Percentiles rank a stretch among this genome's conserved stretches.
phyloP scores from a whole-genome alignment of 2,797 vertebrate species.

The Oreonectes daqikongensis region DNA sequence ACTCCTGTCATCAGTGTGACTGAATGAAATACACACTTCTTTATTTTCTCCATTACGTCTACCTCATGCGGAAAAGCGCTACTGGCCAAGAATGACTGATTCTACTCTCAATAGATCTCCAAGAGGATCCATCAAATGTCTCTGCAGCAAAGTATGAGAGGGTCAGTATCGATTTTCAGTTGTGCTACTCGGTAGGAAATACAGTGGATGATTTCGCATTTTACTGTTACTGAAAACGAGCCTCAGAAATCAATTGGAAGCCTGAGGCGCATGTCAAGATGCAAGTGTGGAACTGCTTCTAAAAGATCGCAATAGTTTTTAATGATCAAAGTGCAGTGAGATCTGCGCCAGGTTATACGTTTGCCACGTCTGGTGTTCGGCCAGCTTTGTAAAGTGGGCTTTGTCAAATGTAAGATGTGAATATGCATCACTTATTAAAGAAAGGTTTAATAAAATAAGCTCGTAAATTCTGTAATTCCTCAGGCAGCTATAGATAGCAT shows the following conservation, averaged over 20 bases:
- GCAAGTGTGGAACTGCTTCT: neutral
- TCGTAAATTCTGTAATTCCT: constrained; percentile 5
- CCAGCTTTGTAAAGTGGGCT: neutral
- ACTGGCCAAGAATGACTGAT: constrained; percentile 30
- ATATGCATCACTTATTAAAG: neutral
- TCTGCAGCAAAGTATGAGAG: neutral
- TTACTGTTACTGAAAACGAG: neutral
- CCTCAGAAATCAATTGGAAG: neutral
- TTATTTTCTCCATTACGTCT: constrained; percentile 22
- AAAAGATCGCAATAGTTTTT: neutral
- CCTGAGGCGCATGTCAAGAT: neutral
- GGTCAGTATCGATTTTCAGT: constrained; percentile 14
- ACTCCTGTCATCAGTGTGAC: constrained; percentile 6
- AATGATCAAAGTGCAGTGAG: constrained; percentile 10
- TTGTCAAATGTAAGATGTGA: neutral
- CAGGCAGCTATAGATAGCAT: constrained; percentile 43
- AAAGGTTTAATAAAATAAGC: too few species aligned
- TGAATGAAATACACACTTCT: neutral
- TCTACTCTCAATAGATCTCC: neutral
- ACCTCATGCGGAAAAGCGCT: neutral
- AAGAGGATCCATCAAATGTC: constrained; percentile 3
- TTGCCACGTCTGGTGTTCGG: neutral
- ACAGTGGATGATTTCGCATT: neutral
- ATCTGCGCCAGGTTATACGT: neutral
- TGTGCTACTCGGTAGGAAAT: constrained; percentile 18